Evolutionary conservation across 2,797 vertebrate species (phyloP).

Genomic region (Buceros bicornis): DNA sequence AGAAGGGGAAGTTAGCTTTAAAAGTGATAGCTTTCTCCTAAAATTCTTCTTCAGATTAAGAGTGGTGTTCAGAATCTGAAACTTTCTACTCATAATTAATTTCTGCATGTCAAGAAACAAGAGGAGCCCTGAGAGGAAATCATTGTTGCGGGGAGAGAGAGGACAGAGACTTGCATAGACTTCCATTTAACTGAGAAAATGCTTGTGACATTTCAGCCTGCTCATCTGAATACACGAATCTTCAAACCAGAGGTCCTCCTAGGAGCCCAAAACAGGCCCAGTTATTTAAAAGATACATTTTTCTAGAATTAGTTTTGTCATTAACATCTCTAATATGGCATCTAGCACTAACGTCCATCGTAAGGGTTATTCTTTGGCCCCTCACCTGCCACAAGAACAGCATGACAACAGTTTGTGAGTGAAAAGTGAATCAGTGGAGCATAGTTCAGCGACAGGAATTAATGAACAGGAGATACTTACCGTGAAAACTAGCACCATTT

Average conservation of each 20-base stretch:
- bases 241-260: not conserved
- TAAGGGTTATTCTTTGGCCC: not conserved
- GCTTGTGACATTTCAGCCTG: not conserved
- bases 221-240: not conserved
- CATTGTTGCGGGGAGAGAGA: not conserved
- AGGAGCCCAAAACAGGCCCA: not conserved
- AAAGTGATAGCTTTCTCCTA: conserved; percentile 67
- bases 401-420: not conserved
- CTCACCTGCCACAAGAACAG: not conserved
- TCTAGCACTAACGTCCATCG: not conserved
- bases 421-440: not conserved
- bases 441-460: not conserved
- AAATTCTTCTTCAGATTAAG: conserved; percentile 56
- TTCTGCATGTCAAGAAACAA: not conserved
- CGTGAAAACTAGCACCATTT: not conserved
- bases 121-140: not conserved
- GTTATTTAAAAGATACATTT: not conserved
- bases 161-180: not conserved
- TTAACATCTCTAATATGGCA: not conserved
- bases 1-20: conserved; percentile 60
- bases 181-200: not conserved
- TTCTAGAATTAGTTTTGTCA: not conserved
- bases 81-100: not conserved
- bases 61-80: not conserved
- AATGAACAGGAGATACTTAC: not conserved